Conservation (phyloP, 2,113 vertebrate species). For the Orycteropus afer region DNA sequence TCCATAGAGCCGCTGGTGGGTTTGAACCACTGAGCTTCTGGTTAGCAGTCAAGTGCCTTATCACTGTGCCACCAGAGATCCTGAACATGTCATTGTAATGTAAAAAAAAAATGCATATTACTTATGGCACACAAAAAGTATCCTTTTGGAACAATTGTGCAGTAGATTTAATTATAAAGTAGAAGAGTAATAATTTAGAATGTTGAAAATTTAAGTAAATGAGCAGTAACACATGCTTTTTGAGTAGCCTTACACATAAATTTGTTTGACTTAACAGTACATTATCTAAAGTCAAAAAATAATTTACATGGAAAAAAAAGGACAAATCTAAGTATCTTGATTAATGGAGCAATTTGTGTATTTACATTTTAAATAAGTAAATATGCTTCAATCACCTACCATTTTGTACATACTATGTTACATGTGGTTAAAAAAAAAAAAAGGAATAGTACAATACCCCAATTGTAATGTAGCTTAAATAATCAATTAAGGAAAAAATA, state of each 20-base stretch:
- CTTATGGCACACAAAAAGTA: neutral
- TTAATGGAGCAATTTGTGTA: neutral
- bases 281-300: neutral
- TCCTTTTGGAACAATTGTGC: neutral
- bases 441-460: neutral
- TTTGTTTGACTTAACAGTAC: neutral
- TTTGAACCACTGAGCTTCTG: too few species aligned
- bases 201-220: neutral
- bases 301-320: neutral
- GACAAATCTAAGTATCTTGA: neutral
- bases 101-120: constrained; percentile 2
- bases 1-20: too few species aligned
- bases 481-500: neutral
- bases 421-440: neutral
- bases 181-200: neutral
- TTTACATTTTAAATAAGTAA: constrained; percentile 10
- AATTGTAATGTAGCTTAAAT: neutral
- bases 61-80: too few species aligned
- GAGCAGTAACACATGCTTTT: neutral
- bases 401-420: neutral
- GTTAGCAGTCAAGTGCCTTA: too few species aligned
- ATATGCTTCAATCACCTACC: neutral
- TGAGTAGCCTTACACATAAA: neutral
- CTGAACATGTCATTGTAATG: too few species aligned
- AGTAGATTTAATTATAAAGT: neutral